These are phyloP conservation scores for Elmis aenea DNA, from an alignment of 2,888 invertebrate genomes.

Conservation along the genomic window DNA sequence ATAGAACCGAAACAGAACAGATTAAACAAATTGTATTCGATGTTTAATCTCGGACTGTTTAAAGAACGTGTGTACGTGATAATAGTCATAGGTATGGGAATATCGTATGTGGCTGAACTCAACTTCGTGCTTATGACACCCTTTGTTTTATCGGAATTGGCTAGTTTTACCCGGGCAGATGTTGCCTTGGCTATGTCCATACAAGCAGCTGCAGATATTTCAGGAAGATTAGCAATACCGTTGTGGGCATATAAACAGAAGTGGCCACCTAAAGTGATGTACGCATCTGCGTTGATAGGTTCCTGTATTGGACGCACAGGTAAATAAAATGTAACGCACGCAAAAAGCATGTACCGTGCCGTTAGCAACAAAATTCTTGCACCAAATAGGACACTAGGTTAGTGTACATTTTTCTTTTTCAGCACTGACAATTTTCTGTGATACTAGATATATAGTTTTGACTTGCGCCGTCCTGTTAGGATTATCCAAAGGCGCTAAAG, in stretches of 20 bases:
- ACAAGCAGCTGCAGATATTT: constrained; percentile 43
- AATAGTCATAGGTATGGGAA: constrained; percentile 42
- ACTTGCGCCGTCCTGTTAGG: constrained; percentile 35
- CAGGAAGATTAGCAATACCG: constrained; percentile 43
- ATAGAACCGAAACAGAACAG: constrained; percentile 18
- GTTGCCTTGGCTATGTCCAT: constrained; percentile 43
- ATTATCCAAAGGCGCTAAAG: constrained; percentile 42
- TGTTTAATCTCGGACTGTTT: constrained; percentile 40
- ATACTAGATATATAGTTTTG: constrained; percentile 28
- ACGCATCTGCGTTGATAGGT: constrained; percentile 38
- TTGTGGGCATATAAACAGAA: constrained; percentile 36
- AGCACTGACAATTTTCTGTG: constrained; percentile 35
- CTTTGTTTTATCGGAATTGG: constrained; percentile 44
- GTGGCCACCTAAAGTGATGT: constrained; percentile 42
- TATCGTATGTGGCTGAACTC: constrained; percentile 48
- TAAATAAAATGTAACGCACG: no score
- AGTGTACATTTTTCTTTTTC: constrained; percentile 10
- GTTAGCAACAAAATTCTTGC: constrained; percentile 17
- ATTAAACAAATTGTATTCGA: constrained; percentile 28
- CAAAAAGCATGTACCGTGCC: constrained; percentile 18
- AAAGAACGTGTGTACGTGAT: constrained; percentile 37
- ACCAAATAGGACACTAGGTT: background rate
- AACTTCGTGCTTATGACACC: constrained; percentile 49
- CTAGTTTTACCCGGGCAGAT: constrained; percentile 35
- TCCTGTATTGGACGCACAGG: constrained; percentile 43